Evolutionary conservation across 2,888 invertebrate species (phyloP), one percentile per base, ranked within the genome.

Genomic region (Rhyacophila evoluta): DNA sequence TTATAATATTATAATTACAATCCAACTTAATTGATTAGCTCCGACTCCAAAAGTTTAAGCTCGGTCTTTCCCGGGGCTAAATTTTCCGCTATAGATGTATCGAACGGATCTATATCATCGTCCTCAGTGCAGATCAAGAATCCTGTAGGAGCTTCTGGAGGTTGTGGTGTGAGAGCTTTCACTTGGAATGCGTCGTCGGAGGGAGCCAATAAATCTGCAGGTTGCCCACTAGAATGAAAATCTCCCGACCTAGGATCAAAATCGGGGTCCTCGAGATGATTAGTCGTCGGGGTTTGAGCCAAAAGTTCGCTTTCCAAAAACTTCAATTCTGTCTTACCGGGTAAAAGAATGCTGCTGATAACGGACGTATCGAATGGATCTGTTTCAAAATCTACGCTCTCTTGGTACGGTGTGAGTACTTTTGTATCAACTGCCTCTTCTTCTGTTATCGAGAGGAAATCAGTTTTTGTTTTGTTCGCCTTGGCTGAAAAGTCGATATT

Each of bases 301-400:
- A 94, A 93, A 78, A 95, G 89, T 85, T 95, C 95, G 85, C 91
- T 94, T 83, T 95, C 95, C 19, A 96, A 85, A 39, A 95, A 86
- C 85, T 94, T 95, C 8, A 96, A 88, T 86, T 96, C 96, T 1
- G 95, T 93, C 86, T 92, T 94, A 2, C 95, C 94, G 0, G 95
- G 95, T 73, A 92, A 88, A 73, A 92, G 89, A 75, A 95, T 92
- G 84, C 94, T 93, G 78, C 89, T 90, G 0, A 95, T 95, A 83
- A 95, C 94, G 0, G 96, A 95, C 0, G 97, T 97, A 85, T 97
- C 97, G 85, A 97, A 97, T 0, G 97, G 97, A 88, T 96, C 96
- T 6, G 88, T 86, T 83, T 93, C 89, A 85, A 84, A 38, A 85
- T 84, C 55, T 85, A 86, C 27, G 88, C 76, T 79, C 71, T 82